phyloP scores from a whole-genome alignment of 2,113 vertebrate species.

The Symphodus melops region DNA sequence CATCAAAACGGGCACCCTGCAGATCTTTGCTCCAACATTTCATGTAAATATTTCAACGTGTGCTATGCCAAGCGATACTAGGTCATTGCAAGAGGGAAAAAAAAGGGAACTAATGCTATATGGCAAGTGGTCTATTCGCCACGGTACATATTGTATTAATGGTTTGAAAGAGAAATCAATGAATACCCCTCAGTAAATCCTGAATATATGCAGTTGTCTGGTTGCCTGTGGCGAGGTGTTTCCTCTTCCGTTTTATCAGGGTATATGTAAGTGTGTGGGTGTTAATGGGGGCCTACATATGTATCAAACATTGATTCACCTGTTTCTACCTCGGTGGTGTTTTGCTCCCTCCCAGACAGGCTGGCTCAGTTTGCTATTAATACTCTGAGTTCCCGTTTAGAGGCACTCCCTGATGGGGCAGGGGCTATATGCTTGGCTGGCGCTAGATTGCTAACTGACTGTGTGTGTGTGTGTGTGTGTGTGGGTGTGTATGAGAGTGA shows the following conservation, averaged over 20 bases:
- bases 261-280: conserved; percentile 18
- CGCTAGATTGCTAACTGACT: conserved; percentile 61
- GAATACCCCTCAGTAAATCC: neutral
- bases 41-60: conserved; percentile 40
- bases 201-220: neutral
- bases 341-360: conserved; percentile 62
- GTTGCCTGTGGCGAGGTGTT: neutral
- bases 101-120: neutral
- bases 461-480: conserved; percentile 36
- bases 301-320: conserved; percentile 77
- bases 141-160: neutral
- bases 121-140: neutral
- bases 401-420: conserved; percentile 74
- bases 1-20: conserved; percentile 26
- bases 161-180: neutral
- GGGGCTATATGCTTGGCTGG: conserved; percentile 69
- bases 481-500: conserved; percentile 28
- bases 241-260: neutral
- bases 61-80: conserved; percentile 29
- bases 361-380: conserved; percentile 77
- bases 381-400: conserved; percentile 69
- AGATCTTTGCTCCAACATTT: conserved; percentile 20
- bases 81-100: conserved; percentile 14
- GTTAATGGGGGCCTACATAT: conserved; percentile 43
- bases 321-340: conserved; percentile 70